Base-by-base conservation (phyloP, 1,140 invertebrate genomes). In the Caenorhabditis briggsae region DNA sequence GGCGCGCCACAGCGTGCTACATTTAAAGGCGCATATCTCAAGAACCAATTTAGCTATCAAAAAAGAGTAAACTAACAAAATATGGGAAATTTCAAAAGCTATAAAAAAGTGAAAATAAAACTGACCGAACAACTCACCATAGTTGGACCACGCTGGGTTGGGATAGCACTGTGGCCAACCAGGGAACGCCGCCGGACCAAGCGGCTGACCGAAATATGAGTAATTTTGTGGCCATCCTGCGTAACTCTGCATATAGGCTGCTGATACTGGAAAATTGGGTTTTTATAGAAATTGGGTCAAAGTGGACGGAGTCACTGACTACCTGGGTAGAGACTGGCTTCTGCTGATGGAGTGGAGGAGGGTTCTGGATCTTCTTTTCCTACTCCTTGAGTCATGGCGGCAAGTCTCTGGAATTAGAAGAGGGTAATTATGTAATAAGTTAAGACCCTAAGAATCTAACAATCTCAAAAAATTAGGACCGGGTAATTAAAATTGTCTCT, bases 381-480 rank as follows among this genome's bases (percentile, higher is more conserved):
- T 0, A 90, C 87, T 18, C 87, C 89, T 25, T 90, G 89, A 11
- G 89, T 88, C 89, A 90, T 90, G 50, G 90, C 89, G n/a, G 89
- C 87, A 8, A 90, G 86, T 86, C 88, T 85, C 88, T 90, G 89
- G 33, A 90, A 83, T 85, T 61, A 82, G 16, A 43, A 46, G 7
- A n/a, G 56, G 6, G 16, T 58, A n/a, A 7, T n/a, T n/a, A 58
- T 1, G 9, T 11, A 2, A 53, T 11, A n/a, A n/a, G n/a, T n/a
- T n/a, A n/a, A n/a, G n/a, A n/a, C n/a, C n/a, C n/a, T n/a, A n/a
- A n/a, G n/a, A n/a, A n/a, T n/a, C n/a, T n/a, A n/a, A n/a, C n/a
- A n/a, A n/a, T n/a, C n/a, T n/a, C n/a, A n/a, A n/a, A n/a, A n/a
- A n/a, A n/a, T n/a, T n/a, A n/a, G n/a, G n/a, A n/a, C n/a, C n/a